Conservation (phyloP, 2,797 vertebrate genomes). For the Telmatherina bonti region DNA sequence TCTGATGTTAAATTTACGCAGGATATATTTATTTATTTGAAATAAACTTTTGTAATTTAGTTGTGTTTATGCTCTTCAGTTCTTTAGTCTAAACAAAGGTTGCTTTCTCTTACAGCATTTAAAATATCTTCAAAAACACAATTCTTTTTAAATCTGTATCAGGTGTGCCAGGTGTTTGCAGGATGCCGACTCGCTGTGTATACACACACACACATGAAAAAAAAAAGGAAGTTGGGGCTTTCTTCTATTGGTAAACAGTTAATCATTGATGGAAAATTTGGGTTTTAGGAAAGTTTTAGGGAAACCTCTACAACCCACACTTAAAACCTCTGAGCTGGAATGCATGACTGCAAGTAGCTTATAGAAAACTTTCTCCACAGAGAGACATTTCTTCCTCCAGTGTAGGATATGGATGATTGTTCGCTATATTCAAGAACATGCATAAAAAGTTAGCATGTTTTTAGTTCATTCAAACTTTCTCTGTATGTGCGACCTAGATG, state of each 20-base stretch:
- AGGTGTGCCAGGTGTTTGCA: no score
- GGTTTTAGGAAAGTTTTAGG: background rate
- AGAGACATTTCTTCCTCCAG: background rate
- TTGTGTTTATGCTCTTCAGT: no score
- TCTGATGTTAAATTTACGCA: background rate
- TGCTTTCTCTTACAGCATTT: background rate
- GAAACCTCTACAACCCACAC: background rate
- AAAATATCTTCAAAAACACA: no score
- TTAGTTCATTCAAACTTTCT: background rate
- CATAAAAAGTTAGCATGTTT: background rate
- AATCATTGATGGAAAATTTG: background rate
- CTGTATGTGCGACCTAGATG: background rate
- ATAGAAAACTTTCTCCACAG: background rate
- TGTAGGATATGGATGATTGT: background rate
- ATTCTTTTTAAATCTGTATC: no score
- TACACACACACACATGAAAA: background rate
- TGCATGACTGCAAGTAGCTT: constrained; percentile 4
- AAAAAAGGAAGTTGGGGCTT: background rate
- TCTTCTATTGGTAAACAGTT: background rate
- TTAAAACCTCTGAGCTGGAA: constrained; percentile 7
- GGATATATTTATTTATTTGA: background rate
- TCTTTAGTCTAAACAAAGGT: background rate
- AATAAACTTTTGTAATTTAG: background rate
- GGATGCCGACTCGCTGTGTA: background rate
- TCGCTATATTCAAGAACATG: background rate